Conservation (phyloP, 2,113 vertebrate species). For the Pithys albifrons region DNA sequence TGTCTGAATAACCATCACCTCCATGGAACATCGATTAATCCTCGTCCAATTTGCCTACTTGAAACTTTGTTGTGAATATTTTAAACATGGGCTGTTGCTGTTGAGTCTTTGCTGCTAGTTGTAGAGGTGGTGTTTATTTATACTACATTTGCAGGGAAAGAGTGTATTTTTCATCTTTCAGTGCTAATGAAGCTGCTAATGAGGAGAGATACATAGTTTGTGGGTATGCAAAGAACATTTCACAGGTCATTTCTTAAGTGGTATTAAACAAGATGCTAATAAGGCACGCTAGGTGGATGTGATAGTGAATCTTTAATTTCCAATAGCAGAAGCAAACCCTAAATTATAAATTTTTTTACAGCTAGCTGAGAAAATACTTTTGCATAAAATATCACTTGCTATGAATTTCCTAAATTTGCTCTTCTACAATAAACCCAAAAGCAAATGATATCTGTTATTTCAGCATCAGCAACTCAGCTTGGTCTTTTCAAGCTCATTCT, state of each 20-base stretch:
- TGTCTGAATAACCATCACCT: not conserved
- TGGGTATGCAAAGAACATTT: not conserved
- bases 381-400: not conserved
- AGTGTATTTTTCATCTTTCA: not conserved
- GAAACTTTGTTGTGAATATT: not conserved
- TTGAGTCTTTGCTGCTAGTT: not conserved
- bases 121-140: not conserved
- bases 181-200: not conserved
- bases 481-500: conserved; percentile 3
- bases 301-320: not conserved
- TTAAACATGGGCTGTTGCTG: not conserved
- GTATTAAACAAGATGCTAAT: not conserved
- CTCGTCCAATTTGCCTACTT: not conserved
- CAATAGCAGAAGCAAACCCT: not conserved
- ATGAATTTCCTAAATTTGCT: not conserved
- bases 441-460: not conserved
- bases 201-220: not conserved
- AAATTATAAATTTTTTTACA: not conserved
- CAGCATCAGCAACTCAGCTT: not conserved
- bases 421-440: not conserved
- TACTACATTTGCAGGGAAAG: not conserved
- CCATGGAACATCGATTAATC: not conserved
- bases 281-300: not conserved
- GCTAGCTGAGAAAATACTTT: not conserved
- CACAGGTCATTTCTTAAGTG: not conserved